Conservation (phyloP, 2,888 invertebrate genomes). For the Stegophylla sp. region DNA sequence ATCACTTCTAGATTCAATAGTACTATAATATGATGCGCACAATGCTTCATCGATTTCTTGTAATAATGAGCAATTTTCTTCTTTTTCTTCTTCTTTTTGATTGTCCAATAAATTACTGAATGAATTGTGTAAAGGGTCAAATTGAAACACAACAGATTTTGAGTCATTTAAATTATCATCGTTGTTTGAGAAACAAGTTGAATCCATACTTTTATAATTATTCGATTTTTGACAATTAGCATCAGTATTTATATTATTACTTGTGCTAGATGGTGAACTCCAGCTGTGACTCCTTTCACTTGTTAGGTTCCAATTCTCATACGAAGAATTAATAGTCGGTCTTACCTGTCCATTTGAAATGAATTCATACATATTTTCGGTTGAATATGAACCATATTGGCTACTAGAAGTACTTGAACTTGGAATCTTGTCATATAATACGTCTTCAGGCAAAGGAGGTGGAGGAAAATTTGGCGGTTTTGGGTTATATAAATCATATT, state of each 20-base stretch:
- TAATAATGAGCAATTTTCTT: slow-evolving; percentile 32
- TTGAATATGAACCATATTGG: slow-evolving; percentile 47
- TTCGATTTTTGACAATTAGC: slow-evolving; percentile 40
- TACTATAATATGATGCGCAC: slow-evolving; percentile 33
- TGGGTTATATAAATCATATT: slow-evolving; percentile 63
- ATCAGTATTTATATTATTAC: slow-evolving; percentile 10
- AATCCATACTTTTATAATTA: slow-evolving; percentile 59
- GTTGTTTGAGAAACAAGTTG: slow-evolving; percentile 62
- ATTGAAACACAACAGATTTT: slow-evolving; percentile 73
- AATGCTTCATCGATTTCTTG: slow-evolving; percentile 55
- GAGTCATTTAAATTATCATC: slow-evolving; percentile 48
- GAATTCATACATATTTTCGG: slow-evolving; percentile 46
- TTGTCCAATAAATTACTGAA: slow-evolving; percentile 2
- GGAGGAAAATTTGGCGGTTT: slow-evolving; percentile 71
- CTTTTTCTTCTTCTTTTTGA: slow-evolving; percentile 24
- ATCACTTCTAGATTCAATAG: slow-evolving; percentile 39
- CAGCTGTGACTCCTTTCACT: slow-evolving; percentile 62
- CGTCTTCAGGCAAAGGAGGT: slow-evolving; percentile 70
- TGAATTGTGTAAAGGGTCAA: slow-evolving; percentile 70
- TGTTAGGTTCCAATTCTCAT: slow-evolving; percentile 66
- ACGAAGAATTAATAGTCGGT: slow-evolving; percentile 65
- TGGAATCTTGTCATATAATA: slow-evolving; percentile 68
- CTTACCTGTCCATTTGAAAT: slow-evolving; percentile 22
- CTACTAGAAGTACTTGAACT: slow-evolving; percentile 60
- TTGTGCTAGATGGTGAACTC: slow-evolving; percentile 3